Evolutionary conservation across 2,888 invertebrate species (phyloP), one percentile per base, ranked within the genome.

Genomic region (Perizoma affinitatum): DNA sequence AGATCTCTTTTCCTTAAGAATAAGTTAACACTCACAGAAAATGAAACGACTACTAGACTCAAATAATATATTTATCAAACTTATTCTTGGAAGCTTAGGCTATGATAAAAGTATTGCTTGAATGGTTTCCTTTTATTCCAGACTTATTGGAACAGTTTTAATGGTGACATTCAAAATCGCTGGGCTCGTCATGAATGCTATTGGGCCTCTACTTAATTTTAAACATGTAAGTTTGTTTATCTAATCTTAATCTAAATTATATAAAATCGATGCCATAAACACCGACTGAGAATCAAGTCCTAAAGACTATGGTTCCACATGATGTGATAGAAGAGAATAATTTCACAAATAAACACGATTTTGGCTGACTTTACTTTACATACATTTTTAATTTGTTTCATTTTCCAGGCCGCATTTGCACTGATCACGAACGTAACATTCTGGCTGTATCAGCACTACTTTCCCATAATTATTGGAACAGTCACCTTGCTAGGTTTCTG

Each of bases 331-430:
- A n/a, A n/a, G n/a, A n/a, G n/a, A n/a, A n/a, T n/a, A n/a, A n/a
- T n/a, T n/a, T n/a, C n/a, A n/a, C n/a, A n/a, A n/a, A n/a, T n/a
- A n/a, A n/a, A n/a, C n/a, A n/a, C n/a, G n/a, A n/a, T n/a, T n/a
- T n/a, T n/a, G n/a, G n/a, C n/a, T n/a, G n/a, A n/a, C n/a, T n/a
- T n/a, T n/a, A n/a, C n/a, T n/a, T n/a, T n/a, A 22, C 22, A 22
- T 22, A n/a, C 22, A 22, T 22, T 22, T 22, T 43, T 42, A 10
- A 7, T 36, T 44, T 43, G 9, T 41, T 4, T 50, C 3, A 36
- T n/a, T 36, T 64, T 56, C 22, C 67, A 67, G 67, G 43, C 50
- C n/a, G 57, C 58, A 38, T 49, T 67, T 6, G 50, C 63, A 44
- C 42, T 55, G n/a, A 41, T 67, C 35, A 49, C 49, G 5, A 54